Base-by-base conservation (phyloP, 2,113 vertebrate species). In the Myotis brandtii region DNA sequence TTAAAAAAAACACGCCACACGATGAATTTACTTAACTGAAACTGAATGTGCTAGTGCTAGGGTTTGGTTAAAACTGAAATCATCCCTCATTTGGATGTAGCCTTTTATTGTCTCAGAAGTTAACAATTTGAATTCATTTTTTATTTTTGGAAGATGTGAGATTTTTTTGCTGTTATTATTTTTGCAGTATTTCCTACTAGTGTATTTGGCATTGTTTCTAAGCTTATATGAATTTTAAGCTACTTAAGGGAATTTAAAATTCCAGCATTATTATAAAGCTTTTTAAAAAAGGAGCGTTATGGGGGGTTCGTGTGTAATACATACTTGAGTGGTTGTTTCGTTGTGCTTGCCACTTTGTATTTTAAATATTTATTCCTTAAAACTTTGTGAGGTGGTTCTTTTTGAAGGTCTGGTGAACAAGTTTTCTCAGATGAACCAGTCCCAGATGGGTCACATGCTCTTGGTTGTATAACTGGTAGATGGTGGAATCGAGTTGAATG, bases 1-100 rank as follows among this genome's bases (percentile, higher is more conserved):
- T 76, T 64, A 30, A 69, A 82, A 73, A 16, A 67, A 52, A 50
- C 67, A 46, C 23, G 43, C 25, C 25, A 27, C 59, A n/a, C 48
- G n/a, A n/a, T 76, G 25, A 34, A 72, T 66, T 86, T 79, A 64
- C 80, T 89, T 88, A 85, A 79, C 77, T 87, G 72, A 95, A 94
- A 95, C 34, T 56, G 46, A 91, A 76, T 89, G 4, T 62, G 2
- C 21, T 89, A 23, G 52, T 62, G 2, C 18, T 89, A 23, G 52
- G 66, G 30, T 84, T 97, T 95, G 81, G 50, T 91, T 93, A 95
- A 95, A 81, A 83, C 92, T 82, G 72, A 90, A 90, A 76, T 70
- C 5, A 13, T 64, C 12, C 27, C 76, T 96, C 37, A 40, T 83
- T 17, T 87, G 52, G 54, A 81, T 92, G 40, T 66, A 59, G 13